Evolutionary conservation across 1,140 invertebrate species (phyloP).

Genomic region (Wiebesia pumilae): DNA sequence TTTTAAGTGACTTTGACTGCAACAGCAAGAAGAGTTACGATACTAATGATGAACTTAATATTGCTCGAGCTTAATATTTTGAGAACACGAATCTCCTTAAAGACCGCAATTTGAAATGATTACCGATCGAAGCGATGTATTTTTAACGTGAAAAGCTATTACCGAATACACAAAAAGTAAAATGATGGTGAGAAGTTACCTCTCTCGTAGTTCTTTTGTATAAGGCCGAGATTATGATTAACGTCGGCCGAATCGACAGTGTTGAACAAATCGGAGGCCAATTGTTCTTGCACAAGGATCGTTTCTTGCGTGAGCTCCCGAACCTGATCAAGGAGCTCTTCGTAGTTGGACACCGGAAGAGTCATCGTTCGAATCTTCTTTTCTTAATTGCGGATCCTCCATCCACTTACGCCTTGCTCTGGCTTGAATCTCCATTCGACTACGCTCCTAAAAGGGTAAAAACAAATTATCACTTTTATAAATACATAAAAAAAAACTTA

Average conservation of each 20-base stretch:
- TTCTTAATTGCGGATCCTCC: not conserved
- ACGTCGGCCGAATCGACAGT: constrained; percentile 63
- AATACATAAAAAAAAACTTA: not conserved
- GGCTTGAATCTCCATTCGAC: constrained; percentile 58
- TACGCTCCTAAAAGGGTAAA: constrained; percentile 49
- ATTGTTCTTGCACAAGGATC: constrained; percentile 69
- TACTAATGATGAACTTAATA: not conserved
- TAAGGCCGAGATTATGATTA: constrained; percentile 67
- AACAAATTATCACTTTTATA: not conserved
- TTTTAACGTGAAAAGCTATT: no score
- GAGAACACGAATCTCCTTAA: not conserved
- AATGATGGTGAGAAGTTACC: constrained; percentile 56
- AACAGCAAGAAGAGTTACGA: not conserved
- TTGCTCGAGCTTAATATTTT: not conserved
- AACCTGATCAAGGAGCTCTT: constrained; percentile 75
- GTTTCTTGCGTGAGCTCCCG: constrained; percentile 76
- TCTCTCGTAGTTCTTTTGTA: constrained; percentile 65
- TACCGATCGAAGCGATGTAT: no score
- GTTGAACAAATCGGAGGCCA: constrained; percentile 65
- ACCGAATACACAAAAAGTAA: no score
- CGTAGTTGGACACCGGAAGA: constrained; percentile 76
- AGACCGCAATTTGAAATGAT: not conserved
- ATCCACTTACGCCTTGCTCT: constrained; percentile 24
- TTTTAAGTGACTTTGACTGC: no score
- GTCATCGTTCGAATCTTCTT: constrained; percentile 68